phyloP scores from a whole-genome alignment of 2,113 vertebrate genomes.

The Lipotes vexillifer region DNA sequence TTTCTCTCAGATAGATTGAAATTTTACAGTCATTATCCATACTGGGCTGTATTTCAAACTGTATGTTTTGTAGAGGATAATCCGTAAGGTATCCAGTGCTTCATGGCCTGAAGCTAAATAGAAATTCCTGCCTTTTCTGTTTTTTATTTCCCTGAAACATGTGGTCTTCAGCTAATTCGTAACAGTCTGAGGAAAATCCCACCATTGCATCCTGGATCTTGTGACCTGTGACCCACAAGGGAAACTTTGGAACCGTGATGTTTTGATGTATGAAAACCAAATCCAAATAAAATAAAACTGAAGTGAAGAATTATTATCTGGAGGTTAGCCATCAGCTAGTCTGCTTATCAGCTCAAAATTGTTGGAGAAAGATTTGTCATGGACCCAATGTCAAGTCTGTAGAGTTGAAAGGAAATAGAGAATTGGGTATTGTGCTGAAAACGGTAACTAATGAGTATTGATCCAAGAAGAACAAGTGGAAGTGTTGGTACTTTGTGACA shows the following conservation, averaged over 20 bases:
- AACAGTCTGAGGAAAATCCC: slow-evolving; percentile 64
- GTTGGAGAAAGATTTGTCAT: slow-evolving; percentile 27
- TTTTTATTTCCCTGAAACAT: slow-evolving; percentile 63
- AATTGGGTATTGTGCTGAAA: not conserved
- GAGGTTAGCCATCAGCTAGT: slow-evolving; percentile 18
- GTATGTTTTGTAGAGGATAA: not conserved
- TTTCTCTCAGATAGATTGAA: not conserved
- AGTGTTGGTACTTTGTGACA: not conserved
- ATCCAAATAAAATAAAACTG: slow-evolving; percentile 64
- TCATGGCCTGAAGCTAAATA: slow-evolving; percentile 28
- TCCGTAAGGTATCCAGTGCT: not conserved
- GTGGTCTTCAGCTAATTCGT: slow-evolving; percentile 59
- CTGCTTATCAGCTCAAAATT: slow-evolving; percentile 33
- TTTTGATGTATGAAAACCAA: slow-evolving; percentile 64
- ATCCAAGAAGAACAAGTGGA: not conserved
- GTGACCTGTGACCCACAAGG: slow-evolving; percentile 56
- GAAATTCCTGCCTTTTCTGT: slow-evolving; percentile 61
- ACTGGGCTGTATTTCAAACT: slow-evolving; percentile 15
- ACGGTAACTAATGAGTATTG: not conserved
- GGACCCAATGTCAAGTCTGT: slow-evolving; percentile 34
- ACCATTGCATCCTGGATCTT: slow-evolving; percentile 48
- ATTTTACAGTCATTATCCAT: not conserved
- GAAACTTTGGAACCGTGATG: slow-evolving; percentile 53
- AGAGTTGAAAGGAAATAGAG: not conserved
- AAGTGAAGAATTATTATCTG: slow-evolving; percentile 45